These are phyloP conservation scores for Achatina immaculata DNA, from an alignment of 1,140 invertebrate genomes.

Conservation along the genomic window DNA sequence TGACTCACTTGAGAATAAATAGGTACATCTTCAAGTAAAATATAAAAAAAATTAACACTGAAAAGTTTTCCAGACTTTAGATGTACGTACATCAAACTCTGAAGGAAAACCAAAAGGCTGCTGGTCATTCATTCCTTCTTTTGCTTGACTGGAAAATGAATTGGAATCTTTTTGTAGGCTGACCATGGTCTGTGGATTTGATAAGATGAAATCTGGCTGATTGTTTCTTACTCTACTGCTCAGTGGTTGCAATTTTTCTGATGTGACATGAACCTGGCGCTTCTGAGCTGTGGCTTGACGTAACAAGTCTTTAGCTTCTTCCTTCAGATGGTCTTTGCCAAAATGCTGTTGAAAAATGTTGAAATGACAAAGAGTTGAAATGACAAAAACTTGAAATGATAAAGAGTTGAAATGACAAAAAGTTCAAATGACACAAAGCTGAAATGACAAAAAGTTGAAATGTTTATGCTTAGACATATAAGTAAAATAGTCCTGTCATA, in stretches of 20 bases:
- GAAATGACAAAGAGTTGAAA: too few relatives aligned
- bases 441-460: too few relatives aligned
- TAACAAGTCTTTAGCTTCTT: conserved; percentile 47
- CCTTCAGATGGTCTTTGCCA: conserved; percentile 48
- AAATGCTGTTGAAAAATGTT: conserved; percentile 50
- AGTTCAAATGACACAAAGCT: too few relatives aligned
- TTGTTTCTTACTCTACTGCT: background rate
- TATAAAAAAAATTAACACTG: too few relatives aligned
- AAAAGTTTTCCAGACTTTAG: too few relatives aligned
- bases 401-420: too few relatives aligned
- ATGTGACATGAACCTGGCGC: background rate
- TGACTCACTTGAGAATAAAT: too few relatives aligned
- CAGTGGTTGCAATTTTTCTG: background rate
- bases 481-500: too few relatives aligned
- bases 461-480: too few relatives aligned
- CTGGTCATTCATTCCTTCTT: background rate
- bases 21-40: too few relatives aligned
- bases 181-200: background rate
- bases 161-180: background rate
- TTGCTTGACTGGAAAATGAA: background rate
- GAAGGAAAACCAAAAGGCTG: background rate
- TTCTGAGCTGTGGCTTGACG: conserved; percentile 39
- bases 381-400: too few relatives aligned
- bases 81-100: too few relatives aligned
- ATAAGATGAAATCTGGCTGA: background rate